phyloP scores from a whole-genome alignment of 1,140 invertebrate species.

The Steinernema feltiae region DNA sequence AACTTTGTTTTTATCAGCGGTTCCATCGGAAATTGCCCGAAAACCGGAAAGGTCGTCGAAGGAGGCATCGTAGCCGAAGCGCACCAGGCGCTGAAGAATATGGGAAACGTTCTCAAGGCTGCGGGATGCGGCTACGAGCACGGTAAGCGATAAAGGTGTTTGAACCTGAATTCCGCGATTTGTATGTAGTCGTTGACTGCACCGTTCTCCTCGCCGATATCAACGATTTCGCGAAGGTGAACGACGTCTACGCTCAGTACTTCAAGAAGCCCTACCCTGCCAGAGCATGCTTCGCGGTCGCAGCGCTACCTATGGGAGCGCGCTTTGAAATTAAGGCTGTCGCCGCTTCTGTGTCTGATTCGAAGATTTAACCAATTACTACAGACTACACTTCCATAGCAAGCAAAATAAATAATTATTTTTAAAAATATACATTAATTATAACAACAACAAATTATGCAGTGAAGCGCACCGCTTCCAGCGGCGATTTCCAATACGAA shows the following conservation, averaged over 20 bases:
- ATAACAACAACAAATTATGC: too few species aligned
- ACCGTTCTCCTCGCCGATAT: constrained; percentile 78
- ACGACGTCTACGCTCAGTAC: constrained; percentile 78
- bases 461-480: too few species aligned
- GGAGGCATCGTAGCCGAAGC: constrained; percentile 71
- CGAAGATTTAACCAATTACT: background rate
- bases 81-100: constrained; percentile 71
- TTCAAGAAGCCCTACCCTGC: constrained; percentile 72
- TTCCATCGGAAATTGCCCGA: constrained; percentile 70
- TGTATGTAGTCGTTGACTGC: constrained; percentile 70
- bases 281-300: constrained; percentile 64
- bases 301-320: constrained; percentile 68
- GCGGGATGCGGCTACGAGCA: constrained; percentile 69
- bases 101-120: constrained; percentile 70
- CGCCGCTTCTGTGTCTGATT: constrained; percentile 63
- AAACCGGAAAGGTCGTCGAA: constrained; percentile 66
- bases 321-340: constrained; percentile 75
- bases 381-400: too few species aligned
- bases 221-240: constrained; percentile 71
- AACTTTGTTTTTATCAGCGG: constrained; percentile 79
- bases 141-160: constrained; percentile 58
- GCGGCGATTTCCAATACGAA: too few species aligned
- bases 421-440: too few species aligned
- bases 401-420: too few species aligned
- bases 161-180: background rate